Evolutionary conservation across 2,113 vertebrate genomes (phyloP).

Genomic region (Phaetusa simplex): DNA sequence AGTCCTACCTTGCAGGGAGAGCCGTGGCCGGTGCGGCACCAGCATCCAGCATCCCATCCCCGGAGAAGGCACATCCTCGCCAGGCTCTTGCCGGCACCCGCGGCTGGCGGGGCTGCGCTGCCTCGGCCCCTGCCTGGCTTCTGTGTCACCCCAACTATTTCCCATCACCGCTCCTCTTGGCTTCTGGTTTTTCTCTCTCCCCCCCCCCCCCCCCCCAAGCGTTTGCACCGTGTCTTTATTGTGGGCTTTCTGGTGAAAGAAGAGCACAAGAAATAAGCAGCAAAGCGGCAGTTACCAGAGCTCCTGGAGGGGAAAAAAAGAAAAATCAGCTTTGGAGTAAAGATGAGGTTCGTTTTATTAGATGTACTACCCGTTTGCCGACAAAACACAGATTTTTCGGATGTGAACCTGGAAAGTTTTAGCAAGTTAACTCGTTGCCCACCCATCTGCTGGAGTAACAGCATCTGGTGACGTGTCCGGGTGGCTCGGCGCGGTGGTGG

Average conservation of each 20-base stretch:
- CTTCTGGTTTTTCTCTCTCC: not conserved
- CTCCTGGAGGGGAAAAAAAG: not conserved
- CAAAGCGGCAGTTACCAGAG: not conserved
- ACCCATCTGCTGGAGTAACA: not conserved
- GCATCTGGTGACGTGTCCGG: rapidly evolving
- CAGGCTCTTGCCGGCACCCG: rapidly evolving
- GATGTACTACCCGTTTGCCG: not conserved
- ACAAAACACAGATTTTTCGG: not conserved
- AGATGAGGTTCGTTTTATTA: not conserved
- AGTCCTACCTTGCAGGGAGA: not conserved
- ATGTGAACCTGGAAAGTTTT: not conserved
- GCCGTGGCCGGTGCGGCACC: rapidly evolving
- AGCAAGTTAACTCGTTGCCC: not conserved
- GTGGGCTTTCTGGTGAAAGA: not conserved
- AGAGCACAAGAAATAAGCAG: not conserved
- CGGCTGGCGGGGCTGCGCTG: not conserved
- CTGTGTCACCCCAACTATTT: not conserved
- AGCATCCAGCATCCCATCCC: not conserved
- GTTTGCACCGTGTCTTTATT: not conserved
- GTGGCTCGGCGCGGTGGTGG: rapidly evolving
- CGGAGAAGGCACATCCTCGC: rapidly evolving
- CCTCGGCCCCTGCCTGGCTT: rapidly evolving
- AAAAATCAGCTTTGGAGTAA: not conserved
- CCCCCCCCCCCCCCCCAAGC: no score
- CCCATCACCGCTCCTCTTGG: not conserved